Evolutionary conservation across 2,113 vertebrate species (phyloP), one percentile per base, ranked within the genome.

Genomic region (Thymallus thymallus): DNA sequence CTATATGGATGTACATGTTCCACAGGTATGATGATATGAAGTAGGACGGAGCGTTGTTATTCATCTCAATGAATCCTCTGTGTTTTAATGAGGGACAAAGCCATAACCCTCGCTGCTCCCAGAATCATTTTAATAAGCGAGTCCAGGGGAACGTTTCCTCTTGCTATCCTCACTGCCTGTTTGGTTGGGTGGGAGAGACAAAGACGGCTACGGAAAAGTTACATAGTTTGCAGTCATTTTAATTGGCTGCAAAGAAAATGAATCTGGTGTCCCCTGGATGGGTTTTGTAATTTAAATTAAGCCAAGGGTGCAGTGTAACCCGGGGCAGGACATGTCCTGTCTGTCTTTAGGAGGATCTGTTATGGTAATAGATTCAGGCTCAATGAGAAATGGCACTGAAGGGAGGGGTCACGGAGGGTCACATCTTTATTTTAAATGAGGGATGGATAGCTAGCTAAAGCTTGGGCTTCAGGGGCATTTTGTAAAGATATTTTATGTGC

Each of bases 311-410:
- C 30, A 62, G 60, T 41, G 55, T 82, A 75, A 79, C 85, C 81
- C 55, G 32, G 32, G 80, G 78, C 65, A 74, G 79, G 76, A 79
- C 35, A 78, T 69, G 69, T 76, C 84, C 82, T 80, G 69, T 73
- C 78, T 82, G 72, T 76, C 80, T 51, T 3, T 18, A 51, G 4
- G 48, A 18, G 62, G 69, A 71, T 81, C 61, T 76, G 81, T 65
- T 76, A 75, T 81, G 76, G 85, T 86, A 85, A 81, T 76, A 56
- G 41, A 60, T 80, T 65, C 69, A 71, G 66, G 61, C 64, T 51
- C 61, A 76, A 78, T 68, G 73, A 74, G 81, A 69, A 81, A 73
- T 74, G 78, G 55, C 72, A 87, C 69, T 74, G 71, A 71, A 74
- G 65, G 48, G 71, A 75, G 69, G 32, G 74, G 67, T 80, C 76